Percentiles rank a stretch among this genome's conserved stretches.
These are phyloP conservation scores for Mesorhabditis spiculigera DNA, from an alignment of 2,888 invertebrate genomes.

Conservation along the genomic window DNA sequence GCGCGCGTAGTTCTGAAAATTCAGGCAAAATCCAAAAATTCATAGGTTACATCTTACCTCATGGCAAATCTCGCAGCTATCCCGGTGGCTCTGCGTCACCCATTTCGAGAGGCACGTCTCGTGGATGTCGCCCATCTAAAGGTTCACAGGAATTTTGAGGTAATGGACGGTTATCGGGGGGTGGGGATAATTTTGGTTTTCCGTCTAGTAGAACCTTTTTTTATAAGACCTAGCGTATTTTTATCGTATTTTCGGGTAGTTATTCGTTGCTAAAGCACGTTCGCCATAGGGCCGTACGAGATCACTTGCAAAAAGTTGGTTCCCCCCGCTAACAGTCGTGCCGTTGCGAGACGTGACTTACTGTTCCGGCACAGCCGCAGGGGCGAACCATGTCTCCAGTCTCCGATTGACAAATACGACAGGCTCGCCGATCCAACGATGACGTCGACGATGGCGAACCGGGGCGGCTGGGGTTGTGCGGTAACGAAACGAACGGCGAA, in stretches of 20 bases:
- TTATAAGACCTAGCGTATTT: too few species aligned
- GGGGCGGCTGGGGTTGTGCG: not conserved
- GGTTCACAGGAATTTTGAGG: not conserved
- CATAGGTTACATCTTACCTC: not conserved
- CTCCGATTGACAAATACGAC: conserved; percentile 52
- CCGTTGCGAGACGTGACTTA: conserved; percentile 12
- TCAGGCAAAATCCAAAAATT: not conserved
- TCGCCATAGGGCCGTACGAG: not conserved
- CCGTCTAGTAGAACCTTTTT: too few species aligned
- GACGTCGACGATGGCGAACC: conserved; percentile 16
- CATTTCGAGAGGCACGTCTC: conserved; percentile 45
- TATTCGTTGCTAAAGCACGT: too few species aligned
- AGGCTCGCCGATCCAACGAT: conserved; percentile 27
- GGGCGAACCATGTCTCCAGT: conserved; percentile 46
- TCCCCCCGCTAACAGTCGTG: not conserved
- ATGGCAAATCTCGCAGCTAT: conserved; percentile 46
- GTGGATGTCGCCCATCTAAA: conserved; percentile 46
- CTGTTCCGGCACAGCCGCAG: conserved; percentile 49
- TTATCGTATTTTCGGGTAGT: too few species aligned
- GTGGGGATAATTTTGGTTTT: not conserved
- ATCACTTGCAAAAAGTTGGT: not conserved
- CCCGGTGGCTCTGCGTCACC: conserved; percentile 36
- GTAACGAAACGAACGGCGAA: too few species aligned
- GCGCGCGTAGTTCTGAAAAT: conserved; percentile 25
- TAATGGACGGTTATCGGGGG: not conserved